Conservation (phyloP, 2,888 invertebrate genomes). For the Axea sp. region DNA sequence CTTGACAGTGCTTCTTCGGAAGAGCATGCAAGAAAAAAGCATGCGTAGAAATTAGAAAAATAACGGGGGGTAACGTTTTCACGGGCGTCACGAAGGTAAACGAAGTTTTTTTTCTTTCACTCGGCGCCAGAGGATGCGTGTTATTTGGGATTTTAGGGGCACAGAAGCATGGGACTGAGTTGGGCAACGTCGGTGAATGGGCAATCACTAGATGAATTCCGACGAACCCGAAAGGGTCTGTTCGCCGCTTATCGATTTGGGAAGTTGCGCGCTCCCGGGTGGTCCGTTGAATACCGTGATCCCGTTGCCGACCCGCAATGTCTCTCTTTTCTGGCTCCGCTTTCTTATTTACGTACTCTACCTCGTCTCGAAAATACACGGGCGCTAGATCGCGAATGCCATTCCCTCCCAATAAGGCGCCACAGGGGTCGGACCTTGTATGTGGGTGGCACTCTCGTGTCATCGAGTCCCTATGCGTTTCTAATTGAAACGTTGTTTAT, state of each 20-base stretch:
- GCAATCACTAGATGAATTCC: conserved; percentile 28
- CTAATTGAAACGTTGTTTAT: conserved; percentile 75
- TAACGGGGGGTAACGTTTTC: conserved; percentile 32
- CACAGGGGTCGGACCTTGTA: conserved; percentile 68
- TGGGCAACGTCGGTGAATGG: conserved; percentile 13
- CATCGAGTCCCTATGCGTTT: conserved; percentile 69
- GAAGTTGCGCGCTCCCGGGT: conserved; percentile 49
- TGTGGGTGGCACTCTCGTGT: conserved; percentile 74
- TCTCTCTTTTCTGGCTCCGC: conserved; percentile 21
- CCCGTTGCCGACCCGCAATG: conserved; percentile 24
- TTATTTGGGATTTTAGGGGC: conserved; percentile 30
- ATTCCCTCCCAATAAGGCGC: conserved; percentile 65
- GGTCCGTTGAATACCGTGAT: conserved; percentile 46
- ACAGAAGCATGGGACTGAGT: conserved; percentile 28
- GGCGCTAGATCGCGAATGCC: conserved; percentile 64
- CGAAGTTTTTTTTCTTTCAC: not conserved
- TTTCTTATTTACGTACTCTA: conserved; percentile 55
- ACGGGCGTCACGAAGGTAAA: conserved; percentile 11
- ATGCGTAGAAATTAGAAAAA: conserved; percentile 4
- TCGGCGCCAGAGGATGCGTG: conserved; percentile 27
- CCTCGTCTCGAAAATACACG: conserved; percentile 71
- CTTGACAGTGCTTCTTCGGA: not conserved
- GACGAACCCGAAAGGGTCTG: conserved; percentile 30
- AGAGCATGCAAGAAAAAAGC: conserved; percentile 8
- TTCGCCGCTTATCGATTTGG: conserved; percentile 56